phyloP scores from a whole-genome alignment of 2,888 invertebrate genomes.

The Pharmacophagus antenor region DNA sequence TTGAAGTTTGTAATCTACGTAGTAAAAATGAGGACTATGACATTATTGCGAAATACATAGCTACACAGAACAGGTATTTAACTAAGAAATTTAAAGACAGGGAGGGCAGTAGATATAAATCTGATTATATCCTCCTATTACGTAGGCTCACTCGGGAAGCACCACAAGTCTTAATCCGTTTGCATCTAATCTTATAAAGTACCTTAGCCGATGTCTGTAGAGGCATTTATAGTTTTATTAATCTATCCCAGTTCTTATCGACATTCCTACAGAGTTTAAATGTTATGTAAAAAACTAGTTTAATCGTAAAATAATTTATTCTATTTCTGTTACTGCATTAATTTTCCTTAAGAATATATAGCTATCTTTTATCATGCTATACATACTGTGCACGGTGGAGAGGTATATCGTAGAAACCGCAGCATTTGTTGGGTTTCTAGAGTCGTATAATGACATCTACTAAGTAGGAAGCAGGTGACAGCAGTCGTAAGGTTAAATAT shows the following conservation, averaged over 20 bases:
- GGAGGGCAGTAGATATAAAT: constrained; percentile 44
- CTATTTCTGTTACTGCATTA: not conserved
- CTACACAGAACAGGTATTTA: no score
- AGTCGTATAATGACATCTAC: constrained; percentile 68
- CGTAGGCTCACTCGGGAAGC: constrained; percentile 66
- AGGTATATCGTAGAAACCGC: constrained; percentile 70
- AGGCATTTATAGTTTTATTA: constrained; percentile 28
- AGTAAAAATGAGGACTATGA: no score
- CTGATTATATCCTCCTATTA: constrained; percentile 61
- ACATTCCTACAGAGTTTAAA: constrained; percentile 16
- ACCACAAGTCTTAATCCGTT: constrained; percentile 75
- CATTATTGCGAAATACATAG: not conserved
- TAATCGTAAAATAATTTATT: not conserved
- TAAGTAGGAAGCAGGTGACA: constrained; percentile 71
- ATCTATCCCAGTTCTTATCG: constrained; percentile 22
- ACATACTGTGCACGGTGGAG: constrained; percentile 27
- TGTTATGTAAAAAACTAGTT: not conserved
- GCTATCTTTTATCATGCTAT: constrained; percentile 10
- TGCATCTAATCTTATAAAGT: constrained; percentile 79
- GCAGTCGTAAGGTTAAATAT: constrained; percentile 80
- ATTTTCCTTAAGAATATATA: constrained; percentile 21
- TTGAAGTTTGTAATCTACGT: no score
- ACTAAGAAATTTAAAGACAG: constrained; percentile 32
- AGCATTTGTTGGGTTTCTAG: constrained; percentile 72
- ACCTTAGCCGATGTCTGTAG: constrained; percentile 58